These are phyloP conservation scores for Hydropotes inermis DNA, from an alignment of 2,113 vertebrate genomes.

Conservation along the genomic window DNA sequence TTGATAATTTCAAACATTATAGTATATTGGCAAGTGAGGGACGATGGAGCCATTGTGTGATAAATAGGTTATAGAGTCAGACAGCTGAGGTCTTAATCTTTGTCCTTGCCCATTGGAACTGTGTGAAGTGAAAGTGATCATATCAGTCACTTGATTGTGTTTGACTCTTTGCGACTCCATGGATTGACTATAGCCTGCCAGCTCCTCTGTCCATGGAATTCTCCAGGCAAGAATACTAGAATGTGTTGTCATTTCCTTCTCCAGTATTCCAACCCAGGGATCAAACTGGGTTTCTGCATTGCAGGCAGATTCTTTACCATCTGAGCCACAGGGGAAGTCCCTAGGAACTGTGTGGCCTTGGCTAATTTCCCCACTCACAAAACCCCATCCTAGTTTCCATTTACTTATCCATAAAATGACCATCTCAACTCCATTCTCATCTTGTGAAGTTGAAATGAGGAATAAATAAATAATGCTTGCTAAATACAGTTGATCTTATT, in stretches of 20 bases:
- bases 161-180: not conserved
- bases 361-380: not conserved
- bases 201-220: not conserved
- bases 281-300: not conserved
- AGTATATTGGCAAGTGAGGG: not conserved
- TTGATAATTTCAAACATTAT: not conserved
- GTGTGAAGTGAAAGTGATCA: not conserved
- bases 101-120: not conserved
- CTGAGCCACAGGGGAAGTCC: not conserved
- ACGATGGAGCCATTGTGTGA: not conserved
- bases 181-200: not conserved
- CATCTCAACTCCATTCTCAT: not conserved
- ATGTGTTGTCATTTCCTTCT: not conserved
- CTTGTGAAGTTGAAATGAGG: not conserved
- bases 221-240: not conserved
- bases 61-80: not conserved
- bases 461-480: not conserved
- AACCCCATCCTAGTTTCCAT: not conserved
- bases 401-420: not conserved
- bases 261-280: fast-evolving
- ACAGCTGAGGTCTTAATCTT: not conserved
- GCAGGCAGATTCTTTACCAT: not conserved
- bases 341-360: not conserved
- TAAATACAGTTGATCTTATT: not conserved
- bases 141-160: not conserved